These are phyloP conservation scores for Bolinopsis microptera DNA, from an alignment of 37 sponge, comb jelly and placozoan genomes.

Conservation along the genomic window DNA sequence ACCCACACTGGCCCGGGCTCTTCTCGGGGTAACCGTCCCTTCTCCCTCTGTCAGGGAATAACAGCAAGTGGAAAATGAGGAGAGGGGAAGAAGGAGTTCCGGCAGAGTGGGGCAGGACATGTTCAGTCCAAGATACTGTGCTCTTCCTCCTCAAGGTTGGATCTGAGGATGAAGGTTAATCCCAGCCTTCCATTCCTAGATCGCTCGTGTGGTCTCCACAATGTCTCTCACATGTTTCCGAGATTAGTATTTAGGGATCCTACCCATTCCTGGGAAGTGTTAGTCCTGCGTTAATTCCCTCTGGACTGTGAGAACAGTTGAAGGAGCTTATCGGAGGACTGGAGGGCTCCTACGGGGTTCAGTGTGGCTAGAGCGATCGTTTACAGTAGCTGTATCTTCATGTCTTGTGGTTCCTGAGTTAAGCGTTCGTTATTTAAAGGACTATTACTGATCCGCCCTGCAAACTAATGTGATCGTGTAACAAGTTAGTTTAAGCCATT, in stretches of 20 bases:
- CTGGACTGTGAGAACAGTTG: not conserved
- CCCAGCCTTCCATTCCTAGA: conserved; percentile 24
- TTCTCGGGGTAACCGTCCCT: not conserved
- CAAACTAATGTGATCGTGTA: no score
- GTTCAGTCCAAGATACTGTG: conserved; percentile 11
- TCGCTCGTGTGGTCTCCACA: not conserved
- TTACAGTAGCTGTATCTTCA: not conserved
- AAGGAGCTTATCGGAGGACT: not conserved
- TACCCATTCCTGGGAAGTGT: not conserved
- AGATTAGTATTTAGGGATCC: no score
- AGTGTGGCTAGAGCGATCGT: not conserved
- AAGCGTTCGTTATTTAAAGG: no score
- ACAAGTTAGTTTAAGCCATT: no score
- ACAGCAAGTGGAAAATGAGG: not conserved
- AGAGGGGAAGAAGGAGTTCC: not conserved
- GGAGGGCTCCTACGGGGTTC: not conserved
- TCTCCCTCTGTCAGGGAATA: no score
- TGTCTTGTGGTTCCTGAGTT: not conserved
- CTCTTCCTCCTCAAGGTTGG: not conserved
- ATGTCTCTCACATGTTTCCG: not conserved
- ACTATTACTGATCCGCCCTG: no score
- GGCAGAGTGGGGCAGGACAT: not conserved
- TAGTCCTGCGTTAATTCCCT: not conserved
- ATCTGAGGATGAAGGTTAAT: not conserved
- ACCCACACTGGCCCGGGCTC: not conserved